Base-by-base conservation (phyloP, 2,113 vertebrate species). In the Holacanthus passer region DNA sequence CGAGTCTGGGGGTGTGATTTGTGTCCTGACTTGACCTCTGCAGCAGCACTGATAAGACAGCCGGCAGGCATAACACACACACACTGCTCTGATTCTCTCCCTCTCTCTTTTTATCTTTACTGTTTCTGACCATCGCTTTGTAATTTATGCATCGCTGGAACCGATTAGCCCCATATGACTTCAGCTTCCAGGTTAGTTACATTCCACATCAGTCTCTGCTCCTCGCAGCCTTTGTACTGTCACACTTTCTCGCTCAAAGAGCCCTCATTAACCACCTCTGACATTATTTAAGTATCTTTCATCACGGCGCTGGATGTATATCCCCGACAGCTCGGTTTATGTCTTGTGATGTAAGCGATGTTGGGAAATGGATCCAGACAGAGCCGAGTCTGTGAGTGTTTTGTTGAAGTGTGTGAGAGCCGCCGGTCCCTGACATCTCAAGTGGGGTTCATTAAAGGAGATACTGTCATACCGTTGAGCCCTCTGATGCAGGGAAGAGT, bases 11-110 rank as follows among this genome's bases (percentile, higher is more conserved):
- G 73, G 66, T 65, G 41, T 83, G 85, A 91, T 83, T 84, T 84
- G 73, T 87, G 93, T 94, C 90, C 91, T 80, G 72, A 87, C 66
- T 74, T 89, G 88, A 93, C 90, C 89, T 82, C 75, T 77, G 5
- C n/a, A 50, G 79, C 78, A 70, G 83, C 79, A 41, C 35, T 19
- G 77, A 85, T 87, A 90, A 88, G 77, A 81, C 74, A 74, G 53
- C 69, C 50, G 43, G 53, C 35, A 73, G 66, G n/a, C 81, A 74
- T 24, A 45, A 64, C 69, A 71, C 72, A 53, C 53, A 60, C 53
- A 74, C 7, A 55, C 75, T 59, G 29, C 81, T 82, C 35, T 47
- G 64, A 88, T 73, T 82, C 59, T 65, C 19, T 72, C 70, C 7
- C 45, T 24, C 47, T 58, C 39, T 69, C 52, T 56, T 83, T 86